Evolutionary conservation across 1,140 invertebrate species (phyloP).

Genomic region (Thaumetopoea pityocampa): DNA sequence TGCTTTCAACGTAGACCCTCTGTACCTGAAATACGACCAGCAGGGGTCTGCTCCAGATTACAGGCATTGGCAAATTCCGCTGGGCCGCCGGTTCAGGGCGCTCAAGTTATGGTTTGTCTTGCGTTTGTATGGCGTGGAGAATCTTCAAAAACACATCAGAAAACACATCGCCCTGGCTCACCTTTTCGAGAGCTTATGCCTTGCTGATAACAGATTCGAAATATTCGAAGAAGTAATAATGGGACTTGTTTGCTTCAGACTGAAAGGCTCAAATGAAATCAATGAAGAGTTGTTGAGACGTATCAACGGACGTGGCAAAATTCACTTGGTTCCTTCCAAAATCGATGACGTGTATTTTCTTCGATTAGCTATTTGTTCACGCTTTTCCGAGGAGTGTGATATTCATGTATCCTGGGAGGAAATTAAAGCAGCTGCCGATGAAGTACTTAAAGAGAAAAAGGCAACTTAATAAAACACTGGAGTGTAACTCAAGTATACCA

Average conservation of each 20-base stretch:
- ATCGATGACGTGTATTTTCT: conserved; percentile 91
- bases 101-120: conserved; percentile 98
- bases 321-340: conserved; percentile 96
- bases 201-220: conserved; percentile 88
- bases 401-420: conserved; percentile 93
- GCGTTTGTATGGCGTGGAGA: conserved; percentile 91
- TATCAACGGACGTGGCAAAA: conserved; percentile 94
- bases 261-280: conserved; percentile 90
- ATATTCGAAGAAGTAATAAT: conserved; percentile 90
- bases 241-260: conserved; percentile 95
- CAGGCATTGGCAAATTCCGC: conserved; percentile 98
- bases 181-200: conserved; percentile 86
- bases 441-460: conserved; percentile 71
- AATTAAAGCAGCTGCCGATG: conserved; percentile 83
- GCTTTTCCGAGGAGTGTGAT: conserved; percentile 88
- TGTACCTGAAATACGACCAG: conserved; percentile 94
- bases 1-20: conserved; percentile 97
- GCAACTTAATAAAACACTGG: conserved; percentile 6
- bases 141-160: conserved; percentile 92
- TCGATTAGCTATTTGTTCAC: conserved; percentile 93
- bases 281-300: conserved; percentile 90
- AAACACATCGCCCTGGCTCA: conserved; percentile 86
- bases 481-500: too few relatives aligned
- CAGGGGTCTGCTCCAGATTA: conserved; percentile 94
- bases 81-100: conserved; percentile 95